Base-by-base conservation (phyloP, 2,888 invertebrate species). In the Dynastes hyllus region DNA sequence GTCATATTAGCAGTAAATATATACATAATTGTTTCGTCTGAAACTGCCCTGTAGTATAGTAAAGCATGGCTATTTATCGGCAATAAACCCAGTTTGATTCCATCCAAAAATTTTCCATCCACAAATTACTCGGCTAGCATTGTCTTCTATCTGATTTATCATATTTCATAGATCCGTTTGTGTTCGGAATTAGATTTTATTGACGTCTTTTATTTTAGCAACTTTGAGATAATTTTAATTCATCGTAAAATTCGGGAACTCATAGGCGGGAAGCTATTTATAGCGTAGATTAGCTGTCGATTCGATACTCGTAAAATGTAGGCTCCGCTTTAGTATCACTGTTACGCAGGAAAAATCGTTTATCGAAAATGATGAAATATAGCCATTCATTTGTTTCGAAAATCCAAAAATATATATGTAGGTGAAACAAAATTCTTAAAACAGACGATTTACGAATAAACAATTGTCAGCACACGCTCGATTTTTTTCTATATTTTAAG, bases 221-320 rank as follows among this genome's bases (percentile, higher is more conserved):
- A 67, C 67, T 45, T 45, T 45, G 45, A 67, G 67, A 67, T 67
- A 67, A 67, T 67, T 67, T 45, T 45, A 67, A 45, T 67, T 67
- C 67, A 2, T 67, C 67, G 67, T 67, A 67, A 67, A 67, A 67
- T 50, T 45, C 45, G 67, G 40, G 22, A 67, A 67, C 67, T 67
- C 40, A 32, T 11, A 27, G 45, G 22, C 67, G 13, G 45, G 37
- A 45, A 16, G 45, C 8, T 67, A 67, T 67, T 67, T 67, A 67
- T 67, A 67, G 40, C 67, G 45, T 50, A 67, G 67, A 67, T 67
- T 67, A 67, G 45, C 50, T 67, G 67, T 67, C 50, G 40, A 67
- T 67, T 67, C 50, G 45, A 65, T 40, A 50, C 27, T 67, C 67
- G 50, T 67, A 67, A 67, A 67, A 50, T 67, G 45, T 67, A 45